phyloP scores from a whole-genome alignment of 2,113 vertebrate genomes.

The Corydoras sp. region DNA sequence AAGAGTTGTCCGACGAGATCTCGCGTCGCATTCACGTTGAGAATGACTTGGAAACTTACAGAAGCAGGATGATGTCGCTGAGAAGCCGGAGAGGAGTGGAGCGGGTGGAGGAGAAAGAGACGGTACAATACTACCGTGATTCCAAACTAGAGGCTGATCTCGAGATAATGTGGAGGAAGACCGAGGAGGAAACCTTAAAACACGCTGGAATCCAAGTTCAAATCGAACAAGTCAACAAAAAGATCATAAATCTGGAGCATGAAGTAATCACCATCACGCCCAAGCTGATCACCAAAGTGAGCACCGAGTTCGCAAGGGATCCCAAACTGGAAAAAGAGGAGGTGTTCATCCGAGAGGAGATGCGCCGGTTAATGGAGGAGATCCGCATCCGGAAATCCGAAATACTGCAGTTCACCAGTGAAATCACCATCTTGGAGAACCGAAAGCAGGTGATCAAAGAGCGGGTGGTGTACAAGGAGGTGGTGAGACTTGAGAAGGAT shows the following conservation, averaged over 20 bases:
- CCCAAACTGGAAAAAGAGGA: slow-evolving; percentile 77
- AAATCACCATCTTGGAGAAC: slow-evolving; percentile 72
- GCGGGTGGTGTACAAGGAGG: slow-evolving; percentile 84
- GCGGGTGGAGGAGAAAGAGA: slow-evolving; percentile 86
- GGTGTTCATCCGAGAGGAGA: slow-evolving; percentile 67
- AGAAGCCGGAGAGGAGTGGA: slow-evolving; percentile 82
- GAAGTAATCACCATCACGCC: slow-evolving; percentile 66
- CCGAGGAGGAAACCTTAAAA: slow-evolving; percentile 68
- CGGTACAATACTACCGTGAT: slow-evolving; percentile 88
- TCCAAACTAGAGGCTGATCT: slow-evolving; percentile 75
- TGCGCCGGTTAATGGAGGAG: slow-evolving; percentile 64
- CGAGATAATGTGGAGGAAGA: slow-evolving; percentile 55
- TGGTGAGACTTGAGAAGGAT: slow-evolving; percentile 84
- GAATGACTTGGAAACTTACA: slow-evolving; percentile 71
- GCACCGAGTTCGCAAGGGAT: slow-evolving; percentile 86
- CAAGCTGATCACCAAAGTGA: slow-evolving; percentile 82
- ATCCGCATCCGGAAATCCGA: slow-evolving; percentile 54
- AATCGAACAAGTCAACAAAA: slow-evolving; percentile 65
- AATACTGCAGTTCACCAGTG: slow-evolving; percentile 66
- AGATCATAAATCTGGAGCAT: slow-evolving; percentile 65
- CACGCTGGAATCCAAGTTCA: slow-evolving; percentile 62
- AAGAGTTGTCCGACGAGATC: slow-evolving; percentile 72
- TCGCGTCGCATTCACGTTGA: slow-evolving; percentile 69
- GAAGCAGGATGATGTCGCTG: slow-evolving; percentile 71
- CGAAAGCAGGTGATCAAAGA: slow-evolving; percentile 75